These are phyloP conservation scores for Gila orcuttii DNA, from an alignment of 2,113 vertebrate species.

Conservation along the genomic window DNA sequence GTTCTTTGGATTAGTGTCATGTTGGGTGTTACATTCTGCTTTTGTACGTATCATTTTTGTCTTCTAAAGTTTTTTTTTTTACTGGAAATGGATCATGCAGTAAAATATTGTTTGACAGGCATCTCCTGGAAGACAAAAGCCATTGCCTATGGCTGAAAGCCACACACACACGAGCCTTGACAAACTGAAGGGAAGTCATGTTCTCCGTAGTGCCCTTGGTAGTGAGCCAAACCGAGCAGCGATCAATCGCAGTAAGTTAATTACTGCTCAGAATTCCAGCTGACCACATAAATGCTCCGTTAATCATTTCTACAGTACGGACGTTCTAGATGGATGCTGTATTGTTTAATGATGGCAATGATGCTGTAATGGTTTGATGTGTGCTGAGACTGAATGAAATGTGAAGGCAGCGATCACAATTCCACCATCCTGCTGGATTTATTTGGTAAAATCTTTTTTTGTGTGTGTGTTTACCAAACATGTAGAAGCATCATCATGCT, in stretches of 20 bases:
- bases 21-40: neutral
- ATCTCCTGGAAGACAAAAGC: conserved; percentile 9
- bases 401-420: neutral
- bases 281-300: neutral
- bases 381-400: neutral
- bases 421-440: neutral
- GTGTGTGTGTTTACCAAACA: neutral
- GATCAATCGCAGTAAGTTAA: neutral
- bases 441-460: neutral
- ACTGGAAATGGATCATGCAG: neutral
- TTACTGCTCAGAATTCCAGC: conserved; percentile 1
- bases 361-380: neutral
- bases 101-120: neutral
- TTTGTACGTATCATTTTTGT: neutral
- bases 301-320: neutral
- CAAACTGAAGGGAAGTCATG: neutral
- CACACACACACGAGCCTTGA: neutral
- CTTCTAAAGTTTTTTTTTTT: neutral
- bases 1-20: neutral
- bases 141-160: neutral
- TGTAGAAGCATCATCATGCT: neutral
- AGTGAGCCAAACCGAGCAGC: neutral
- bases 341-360: neutral
- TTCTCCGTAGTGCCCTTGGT: neutral
- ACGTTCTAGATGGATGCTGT: neutral